Evolutionary conservation across 2,888 invertebrate genomes (phyloP), one percentile per base, ranked within the genome.

Genomic region (Malthinus seriepunctatus): DNA sequence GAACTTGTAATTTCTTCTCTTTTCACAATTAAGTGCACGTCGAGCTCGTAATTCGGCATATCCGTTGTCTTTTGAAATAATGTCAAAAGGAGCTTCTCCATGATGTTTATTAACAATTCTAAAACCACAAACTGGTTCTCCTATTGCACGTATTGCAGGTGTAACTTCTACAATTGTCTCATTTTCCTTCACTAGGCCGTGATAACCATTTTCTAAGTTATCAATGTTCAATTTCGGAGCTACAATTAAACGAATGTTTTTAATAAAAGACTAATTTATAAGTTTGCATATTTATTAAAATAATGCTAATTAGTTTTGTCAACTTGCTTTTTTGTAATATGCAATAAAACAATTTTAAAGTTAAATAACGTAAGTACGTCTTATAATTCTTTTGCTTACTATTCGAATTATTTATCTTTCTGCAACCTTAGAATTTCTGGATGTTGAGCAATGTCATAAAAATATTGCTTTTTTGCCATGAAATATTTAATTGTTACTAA

Each of bases 1-100:
- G 79, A 97, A 97, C 82, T 93, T 95, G 85, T 96, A 97, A 79
- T 93, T 93, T 73, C 93, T 90, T 52, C 94, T 84, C 78, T 95
- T 95, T 80, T 96, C 95, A 81, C 95, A 97, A 81, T 96, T 95
- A 68, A 97, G 86, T 54, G 88, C 88, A 69, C 88, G 87, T 64
- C 89, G 87, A 64, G 95, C 93, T 72, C 89, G 85, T 68, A 95
- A 82, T 68, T 93, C 93, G 63, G 94, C 91, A 80, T 90, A 89
- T 67, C 90, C 91, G 73, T 89, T 76, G 35, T 75, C 76, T 54
- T 76, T 76, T 50, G 77, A 72, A 63, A 77, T 68, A 57, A 80
- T 77, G 53, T 78, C 77, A 77, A 95, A 95, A n/a, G 95, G 95
- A 63, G 93, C 92, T 76, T 95, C 95, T 60, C 93, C 93, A 81